Percentiles rank a stretch among this genome's conserved stretches.
phyloP scores from a whole-genome alignment of 2,797 vertebrate species.

The Sciaenops ocellatus region DNA sequence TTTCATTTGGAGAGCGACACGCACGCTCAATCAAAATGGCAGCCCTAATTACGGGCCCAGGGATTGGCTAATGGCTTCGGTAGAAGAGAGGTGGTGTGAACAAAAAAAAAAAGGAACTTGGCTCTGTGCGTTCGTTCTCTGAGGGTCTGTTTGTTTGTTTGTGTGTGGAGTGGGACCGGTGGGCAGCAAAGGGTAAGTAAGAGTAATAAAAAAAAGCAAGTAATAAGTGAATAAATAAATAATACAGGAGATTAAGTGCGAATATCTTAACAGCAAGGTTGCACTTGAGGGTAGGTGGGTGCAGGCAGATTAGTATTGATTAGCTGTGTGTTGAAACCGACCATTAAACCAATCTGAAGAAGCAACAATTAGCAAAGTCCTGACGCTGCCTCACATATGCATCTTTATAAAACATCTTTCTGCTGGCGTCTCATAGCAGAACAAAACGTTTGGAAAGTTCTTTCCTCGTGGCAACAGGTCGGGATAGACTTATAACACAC shows the following conservation, averaged over 20 bases:
- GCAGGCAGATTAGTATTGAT: slow-evolving; percentile 51
- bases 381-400: slow-evolving; percentile 8
- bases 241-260: slow-evolving; percentile 42
- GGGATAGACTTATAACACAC: background rate
- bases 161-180: background rate
- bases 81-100: slow-evolving; percentile 81
- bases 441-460: slow-evolving; percentile 26
- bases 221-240: slow-evolving; percentile 46
- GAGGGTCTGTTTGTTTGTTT: slow-evolving; percentile 43
- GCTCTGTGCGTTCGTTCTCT: slow-evolving; percentile 29
- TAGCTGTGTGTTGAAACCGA: slow-evolving; percentile 32
- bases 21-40: slow-evolving; percentile 95
- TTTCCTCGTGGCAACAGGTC: slow-evolving; percentile 25
- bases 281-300: background rate
- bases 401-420: slow-evolving; percentile 22
- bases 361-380: slow-evolving; percentile 36
- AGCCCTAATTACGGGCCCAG: slow-evolving; percentile 95
- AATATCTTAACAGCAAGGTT: slow-evolving; percentile 39
- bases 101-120: slow-evolving; percentile 28
- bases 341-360: slow-evolving; percentile 37
- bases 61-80: slow-evolving; percentile 96
- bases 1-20: slow-evolving; percentile 91
- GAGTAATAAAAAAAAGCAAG: slow-evolving; percentile 46
- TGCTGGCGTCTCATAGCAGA: slow-evolving; percentile 13
- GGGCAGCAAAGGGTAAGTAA: slow-evolving; percentile 15